Base-by-base conservation (phyloP, 2,888 invertebrate genomes). In the Sipha maydis region DNA sequence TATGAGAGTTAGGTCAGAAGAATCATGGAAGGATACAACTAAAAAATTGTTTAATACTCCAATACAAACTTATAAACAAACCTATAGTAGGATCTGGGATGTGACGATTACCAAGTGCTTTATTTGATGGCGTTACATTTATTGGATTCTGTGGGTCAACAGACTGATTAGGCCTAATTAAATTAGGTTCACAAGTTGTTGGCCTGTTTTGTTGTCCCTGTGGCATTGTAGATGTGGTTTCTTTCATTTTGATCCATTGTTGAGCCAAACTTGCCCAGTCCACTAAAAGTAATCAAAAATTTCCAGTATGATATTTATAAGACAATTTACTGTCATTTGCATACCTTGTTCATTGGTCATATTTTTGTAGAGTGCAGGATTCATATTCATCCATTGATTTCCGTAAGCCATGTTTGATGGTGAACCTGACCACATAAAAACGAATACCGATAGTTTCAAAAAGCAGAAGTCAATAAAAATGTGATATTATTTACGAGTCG, bases 181-280 rank as follows among this genome's bases (percentile, higher is more conserved):
- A 73, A 61, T 90, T 89, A 11, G 90, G 89, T 67, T 90, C 85
- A 71, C 89, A 89, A 25, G 90, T 90, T 9, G 73, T 25, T 0
- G 75, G 28, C 25, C 67, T 75, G 5, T 19, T 75, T 56, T 82
- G 73, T 48, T 61, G 80, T 82, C 41, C 80, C 19, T 54, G 56
- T 69, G 94, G 93, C 69, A 93, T 93, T 76, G 93, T 92, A 4
- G 93, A 92, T 34, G 92, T 92, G 17, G 95, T 94, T 91, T 96
- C 96, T 91, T 97, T 97, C 97, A 97, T 97, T 92, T 96, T 96
- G 90, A 99, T 98, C 98, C 99, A 98, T 94, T 98, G 98, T 92
- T 98, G 98, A 48, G 98, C 98, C 91, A 99, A 93, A 56, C 97
- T 95, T 21, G 98, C 98, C 98, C 99, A 99, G 92, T 99, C 98